Base-by-base conservation (phyloP, 2,797 vertebrate species). In the Thunnus albacares region DNA sequence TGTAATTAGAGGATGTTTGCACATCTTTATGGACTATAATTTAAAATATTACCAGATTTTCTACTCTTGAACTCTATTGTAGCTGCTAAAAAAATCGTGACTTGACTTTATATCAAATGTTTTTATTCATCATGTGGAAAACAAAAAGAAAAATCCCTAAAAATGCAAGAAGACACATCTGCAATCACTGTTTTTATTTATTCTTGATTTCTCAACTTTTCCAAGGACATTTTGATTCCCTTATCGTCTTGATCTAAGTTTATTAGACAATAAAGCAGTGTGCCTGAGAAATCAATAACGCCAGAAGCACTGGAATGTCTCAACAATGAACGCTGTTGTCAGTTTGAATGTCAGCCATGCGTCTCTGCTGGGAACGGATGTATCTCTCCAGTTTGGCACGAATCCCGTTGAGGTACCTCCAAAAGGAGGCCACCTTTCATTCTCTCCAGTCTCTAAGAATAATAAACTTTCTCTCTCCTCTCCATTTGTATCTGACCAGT, bases 381-480 rank as follows among this genome's bases (percentile, higher is more conserved):
- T 73, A 77, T 62, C 61, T 68, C 75, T 86, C 63, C 79, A 86
- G 84, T 79, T 88, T 88, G 86, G 65, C 78, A 60, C 22, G 0
- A 69, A 58, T 87, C 71, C 83, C 47, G 3, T 49, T 38, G 87
- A 85, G 79, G 73, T 84, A 77, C 81, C 62, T 75, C 79, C 58
- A 77, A 70, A 87, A 80, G 56, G 80, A 87, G 81, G 85, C 77
- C 79, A 87, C 86, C 76, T 90, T 89, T 78, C 63, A 83, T 71
- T 86, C 83, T 75, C 78, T 67, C 65, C 60, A 68, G 77, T 70
- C 86, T 80, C 75, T 66, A 77, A 75, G 83, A 89, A 80, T 81
- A 90, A 91, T 86, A 83, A 92, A 90, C 76, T 71, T 90, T 93
- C 87, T 78, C 79, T 87, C 81, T 66, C 59, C 73, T 79, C 79